Percentiles rank a stretch among this genome's conserved stretches.
phyloP scores from a whole-genome alignment of 2,113 vertebrate species.

The Syngnathoides biaculeatus region DNA sequence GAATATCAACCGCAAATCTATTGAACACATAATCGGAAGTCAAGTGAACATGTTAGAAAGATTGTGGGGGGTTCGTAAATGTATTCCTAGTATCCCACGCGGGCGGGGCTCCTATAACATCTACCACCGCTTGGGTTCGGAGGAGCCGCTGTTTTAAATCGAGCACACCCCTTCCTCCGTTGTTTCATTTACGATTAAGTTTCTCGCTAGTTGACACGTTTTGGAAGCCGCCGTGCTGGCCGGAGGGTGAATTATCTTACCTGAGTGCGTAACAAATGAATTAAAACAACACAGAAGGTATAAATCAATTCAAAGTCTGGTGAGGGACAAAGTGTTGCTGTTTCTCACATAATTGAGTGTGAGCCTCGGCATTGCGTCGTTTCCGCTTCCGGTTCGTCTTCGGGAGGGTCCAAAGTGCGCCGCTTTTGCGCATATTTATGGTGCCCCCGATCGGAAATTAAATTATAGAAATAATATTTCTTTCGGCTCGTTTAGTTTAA shows the following conservation, averaged over 20 bases:
- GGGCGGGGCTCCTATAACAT: background rate
- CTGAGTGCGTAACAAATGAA: conserved; percentile 18
- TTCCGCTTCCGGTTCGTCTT: conserved; percentile 58
- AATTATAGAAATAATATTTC: too few species aligned
- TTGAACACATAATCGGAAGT: background rate
- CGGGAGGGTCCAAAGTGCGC: background rate
- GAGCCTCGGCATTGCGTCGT: conserved; percentile 18
- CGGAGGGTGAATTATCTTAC: conserved; percentile 34
- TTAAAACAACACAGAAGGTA: background rate
- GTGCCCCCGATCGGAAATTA: too few species aligned
- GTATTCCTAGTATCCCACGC: background rate
- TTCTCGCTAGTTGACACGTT: conserved; percentile 3
- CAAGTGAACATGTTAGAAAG: too few species aligned
- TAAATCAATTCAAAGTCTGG: background rate
- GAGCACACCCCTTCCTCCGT: conserved; percentile 11
- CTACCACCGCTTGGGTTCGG: fast-evolving
- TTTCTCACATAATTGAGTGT: conserved; percentile 53
- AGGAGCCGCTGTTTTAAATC: background rate
- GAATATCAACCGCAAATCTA: background rate
- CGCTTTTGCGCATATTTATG: conserved; percentile 38
- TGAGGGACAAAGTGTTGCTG: conserved; percentile 2
- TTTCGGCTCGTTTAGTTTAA: too few species aligned
- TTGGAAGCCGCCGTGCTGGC: too few species aligned
- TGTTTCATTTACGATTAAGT: conserved; percentile 13
- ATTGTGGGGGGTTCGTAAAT: background rate